phyloP scores from a whole-genome alignment of 2,797 vertebrate genomes.

The Carapus acus region DNA sequence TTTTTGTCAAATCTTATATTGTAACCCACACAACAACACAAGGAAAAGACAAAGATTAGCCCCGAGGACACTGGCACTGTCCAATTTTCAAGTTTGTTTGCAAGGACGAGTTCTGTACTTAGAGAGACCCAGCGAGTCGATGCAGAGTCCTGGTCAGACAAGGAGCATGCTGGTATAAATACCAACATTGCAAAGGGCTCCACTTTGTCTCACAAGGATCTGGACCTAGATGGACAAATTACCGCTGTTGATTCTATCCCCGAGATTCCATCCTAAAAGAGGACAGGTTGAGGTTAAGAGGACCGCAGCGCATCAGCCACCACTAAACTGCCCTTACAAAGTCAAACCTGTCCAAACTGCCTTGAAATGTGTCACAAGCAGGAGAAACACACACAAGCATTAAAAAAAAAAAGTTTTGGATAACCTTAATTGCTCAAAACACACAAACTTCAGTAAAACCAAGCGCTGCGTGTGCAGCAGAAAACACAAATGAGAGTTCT shows the following conservation, averaged over 20 bases:
- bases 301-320: conserved; percentile 42
- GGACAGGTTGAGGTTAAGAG: conserved; percentile 63
- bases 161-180: conserved; percentile 65
- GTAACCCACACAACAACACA: conserved; percentile 36
- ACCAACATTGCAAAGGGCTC: conserved; percentile 61
- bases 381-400: conserved; percentile 31
- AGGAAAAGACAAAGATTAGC: conserved; percentile 41
- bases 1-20: conserved; percentile 42
- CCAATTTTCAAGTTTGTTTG: conserved; percentile 60
- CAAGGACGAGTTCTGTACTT: conserved; percentile 60
- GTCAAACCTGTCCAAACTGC: conserved; percentile 47
- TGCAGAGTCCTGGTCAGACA: conserved; percentile 52
- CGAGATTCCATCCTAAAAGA: conserved; percentile 58
- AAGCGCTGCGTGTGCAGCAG: conserved; percentile 21
- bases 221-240: conserved; percentile 65
- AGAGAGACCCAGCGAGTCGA: conserved; percentile 51
- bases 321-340: conserved; percentile 47
- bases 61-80: conserved; percentile 48
- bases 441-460: conserved; percentile 7
- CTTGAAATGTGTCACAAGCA: conserved; percentile 2
- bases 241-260: conserved; percentile 56
- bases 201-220: conserved; percentile 57
- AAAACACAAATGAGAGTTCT: conserved; percentile 9
- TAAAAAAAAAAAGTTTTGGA: conserved; percentile 30
- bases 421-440: conserved; percentile 48